Conservation (phyloP, 2,113 vertebrate species). For the Malurus elegans region DNA sequence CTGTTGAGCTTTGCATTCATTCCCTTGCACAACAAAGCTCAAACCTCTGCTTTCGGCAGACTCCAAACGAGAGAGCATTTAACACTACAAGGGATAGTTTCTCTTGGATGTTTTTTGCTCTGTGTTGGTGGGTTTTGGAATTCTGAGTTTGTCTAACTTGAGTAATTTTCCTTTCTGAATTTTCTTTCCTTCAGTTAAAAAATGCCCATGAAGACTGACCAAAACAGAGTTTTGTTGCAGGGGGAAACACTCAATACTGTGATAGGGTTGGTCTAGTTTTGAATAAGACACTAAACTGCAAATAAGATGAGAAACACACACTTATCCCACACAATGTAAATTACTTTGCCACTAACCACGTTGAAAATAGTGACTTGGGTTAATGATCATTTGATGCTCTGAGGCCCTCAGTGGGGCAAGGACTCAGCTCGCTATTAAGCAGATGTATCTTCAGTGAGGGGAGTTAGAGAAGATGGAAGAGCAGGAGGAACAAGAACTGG, state of each 20-base stretch:
- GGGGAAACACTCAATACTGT: not conserved
- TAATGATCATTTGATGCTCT: not conserved
- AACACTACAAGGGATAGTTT: not conserved
- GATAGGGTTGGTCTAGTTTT: not conserved
- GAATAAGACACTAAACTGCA: not conserved
- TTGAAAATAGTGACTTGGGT: not conserved
- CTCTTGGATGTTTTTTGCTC: not conserved
- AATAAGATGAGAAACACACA: not conserved
- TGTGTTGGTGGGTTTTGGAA: not conserved
- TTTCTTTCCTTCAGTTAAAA: not conserved
- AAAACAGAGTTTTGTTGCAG: not conserved
- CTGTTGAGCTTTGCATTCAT: not conserved
- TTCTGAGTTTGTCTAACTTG: not conserved
- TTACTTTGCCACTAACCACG: not conserved
- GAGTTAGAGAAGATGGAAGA: not conserved
- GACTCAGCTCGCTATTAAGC: not conserved
- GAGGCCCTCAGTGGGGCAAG: not conserved
- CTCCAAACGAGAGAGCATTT: not conserved
- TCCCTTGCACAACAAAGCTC: not conserved
- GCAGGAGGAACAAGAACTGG: not conserved
- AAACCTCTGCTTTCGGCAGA: fast-evolving
- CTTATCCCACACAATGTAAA: not conserved
- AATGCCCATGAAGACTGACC: not conserved
- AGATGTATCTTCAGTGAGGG: not conserved
- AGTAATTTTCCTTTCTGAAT: not conserved